phyloP scores from a whole-genome alignment of 2,797 vertebrate species.

The Xerus rutilus region DNA sequence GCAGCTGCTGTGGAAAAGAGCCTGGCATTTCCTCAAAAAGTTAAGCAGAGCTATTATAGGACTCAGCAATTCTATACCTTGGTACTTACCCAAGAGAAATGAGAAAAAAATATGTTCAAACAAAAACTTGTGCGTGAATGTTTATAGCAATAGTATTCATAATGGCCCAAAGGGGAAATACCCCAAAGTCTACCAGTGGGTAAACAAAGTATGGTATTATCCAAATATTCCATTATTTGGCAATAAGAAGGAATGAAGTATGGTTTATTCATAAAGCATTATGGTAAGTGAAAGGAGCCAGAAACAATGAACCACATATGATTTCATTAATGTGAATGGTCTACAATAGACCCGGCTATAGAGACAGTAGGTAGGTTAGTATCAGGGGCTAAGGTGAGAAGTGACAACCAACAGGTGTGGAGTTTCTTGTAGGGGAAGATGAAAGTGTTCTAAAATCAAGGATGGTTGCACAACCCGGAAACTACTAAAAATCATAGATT shows the following conservation, averaged over 20 bases:
- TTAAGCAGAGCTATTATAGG: neutral
- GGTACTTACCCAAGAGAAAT: neutral
- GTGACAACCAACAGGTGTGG: neutral
- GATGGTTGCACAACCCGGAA: neutral
- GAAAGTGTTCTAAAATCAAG: neutral
- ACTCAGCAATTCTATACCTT: neutral
- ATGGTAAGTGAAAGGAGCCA: neutral
- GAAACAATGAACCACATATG: neutral
- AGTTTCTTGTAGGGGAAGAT: neutral
- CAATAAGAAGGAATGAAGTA: neutral
- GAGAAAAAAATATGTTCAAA: neutral
- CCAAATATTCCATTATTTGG: neutral
- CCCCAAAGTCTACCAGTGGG: neutral
- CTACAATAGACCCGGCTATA: neutral
- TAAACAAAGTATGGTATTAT: neutral
- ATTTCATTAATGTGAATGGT: neutral
- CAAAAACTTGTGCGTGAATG: neutral
- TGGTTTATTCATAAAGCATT: neutral
- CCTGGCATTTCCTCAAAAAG: neutral
- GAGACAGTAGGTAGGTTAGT: neutral
- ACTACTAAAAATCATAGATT: neutral
- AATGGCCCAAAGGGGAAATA: neutral
- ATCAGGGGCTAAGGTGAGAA: neutral
- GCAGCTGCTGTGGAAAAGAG: neutral
- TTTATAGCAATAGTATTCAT: neutral